Conservation (phyloP, 2,113 vertebrate genomes). For the Dicaeum eximium region DNA sequence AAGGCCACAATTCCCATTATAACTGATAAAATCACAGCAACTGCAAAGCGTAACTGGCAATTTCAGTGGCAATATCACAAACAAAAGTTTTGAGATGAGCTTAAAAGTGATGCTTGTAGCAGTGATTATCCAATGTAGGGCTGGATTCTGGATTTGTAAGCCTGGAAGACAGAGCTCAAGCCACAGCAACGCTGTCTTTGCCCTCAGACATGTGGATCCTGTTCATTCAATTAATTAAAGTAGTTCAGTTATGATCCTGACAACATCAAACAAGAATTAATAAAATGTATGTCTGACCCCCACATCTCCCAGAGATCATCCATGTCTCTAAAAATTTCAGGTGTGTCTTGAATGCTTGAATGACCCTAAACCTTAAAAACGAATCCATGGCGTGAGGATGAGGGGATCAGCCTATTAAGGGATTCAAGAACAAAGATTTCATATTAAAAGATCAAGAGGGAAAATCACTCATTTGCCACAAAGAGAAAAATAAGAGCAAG, state of each 20-base stretch:
- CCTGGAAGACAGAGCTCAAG: neutral
- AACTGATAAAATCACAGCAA: neutral
- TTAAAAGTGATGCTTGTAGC: neutral
- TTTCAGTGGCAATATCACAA: neutral
- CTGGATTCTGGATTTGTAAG: neutral
- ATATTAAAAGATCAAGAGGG: neutral
- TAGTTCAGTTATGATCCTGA: neutral
- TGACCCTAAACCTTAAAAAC: neutral
- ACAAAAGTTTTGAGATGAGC: neutral
- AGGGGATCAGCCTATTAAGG: neutral
- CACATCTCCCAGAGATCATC: neutral
- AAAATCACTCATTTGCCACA: neutral
- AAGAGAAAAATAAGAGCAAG: neutral
- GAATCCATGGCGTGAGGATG: neutral
- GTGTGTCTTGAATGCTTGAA: neutral
- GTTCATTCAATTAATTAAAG: neutral
- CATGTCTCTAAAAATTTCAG: neutral
- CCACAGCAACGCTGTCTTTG: fast-evolving
- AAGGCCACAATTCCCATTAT: neutral
- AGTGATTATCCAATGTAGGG: fast-evolving
- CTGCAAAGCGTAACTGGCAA: fast-evolving
- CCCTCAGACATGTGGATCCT: neutral
- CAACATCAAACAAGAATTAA: neutral
- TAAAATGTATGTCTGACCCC: neutral
- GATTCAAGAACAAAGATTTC: neutral